Evolutionary conservation across 1,140 invertebrate species (phyloP), one percentile per base, ranked within the genome.

Genomic region (Calephelis virginiensis): DNA sequence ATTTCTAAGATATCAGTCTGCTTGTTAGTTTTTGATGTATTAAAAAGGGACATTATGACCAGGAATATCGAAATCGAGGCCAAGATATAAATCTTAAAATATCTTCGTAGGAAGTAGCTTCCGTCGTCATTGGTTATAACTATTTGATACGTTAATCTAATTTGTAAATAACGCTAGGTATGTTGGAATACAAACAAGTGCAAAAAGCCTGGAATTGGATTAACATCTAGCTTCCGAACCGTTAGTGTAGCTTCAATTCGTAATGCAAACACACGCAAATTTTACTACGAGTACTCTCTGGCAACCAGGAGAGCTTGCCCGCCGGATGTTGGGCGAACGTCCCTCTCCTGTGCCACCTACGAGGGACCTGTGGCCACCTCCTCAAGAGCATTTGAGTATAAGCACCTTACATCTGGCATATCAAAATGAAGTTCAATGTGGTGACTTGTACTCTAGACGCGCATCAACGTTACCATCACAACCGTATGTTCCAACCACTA

Each of bases 201-300:
- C 83, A 70, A 67, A 70, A 86, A 80, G 76, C 85, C 78, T 71
- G 68, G 76, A 84, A 89, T 89, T 89, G 79, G 86, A 89, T 90
- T 90, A 90, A 77, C 69, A 64, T 68, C 64, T 62, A 75, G 72
- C 73, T 72, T 70, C 74, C 67, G 69, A 70, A 66, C 63, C 71
- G 79, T 81, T 80, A 89, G 85, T 89, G 69, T 74, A 73, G 75
- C 76, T 69, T 72, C 60, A 77, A 66, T 72, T 72, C 78, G 86
- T 79, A 76, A 91, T 89, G 86, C 81, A 89, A 77, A 77, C 85
- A 69, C 84, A 91, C 85, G 85, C 82, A 10, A 85, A 84, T 75
- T 73, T 91, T 66, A 84, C 83, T 38, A 81, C 85, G 46, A 89
- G 86, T 75, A 87, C 83, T 67, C 71, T 90, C 47, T 89, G 85